phyloP scores from a whole-genome alignment of 2,113 vertebrate species.

The Motacilla alba region DNA sequence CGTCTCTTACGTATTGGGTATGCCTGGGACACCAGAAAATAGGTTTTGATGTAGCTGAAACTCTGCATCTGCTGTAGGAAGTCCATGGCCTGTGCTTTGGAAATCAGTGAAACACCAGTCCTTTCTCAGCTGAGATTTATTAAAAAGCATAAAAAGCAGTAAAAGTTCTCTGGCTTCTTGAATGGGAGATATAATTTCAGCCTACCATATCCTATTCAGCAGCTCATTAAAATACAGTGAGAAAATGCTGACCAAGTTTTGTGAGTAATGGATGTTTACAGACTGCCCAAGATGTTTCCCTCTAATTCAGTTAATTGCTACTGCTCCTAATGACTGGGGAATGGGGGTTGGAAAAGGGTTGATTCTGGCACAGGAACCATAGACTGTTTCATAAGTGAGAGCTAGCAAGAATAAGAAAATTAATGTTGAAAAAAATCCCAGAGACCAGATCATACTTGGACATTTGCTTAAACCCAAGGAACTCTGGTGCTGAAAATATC shows the following conservation, averaged over 20 bases:
- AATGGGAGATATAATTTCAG: background rate
- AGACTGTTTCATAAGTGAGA: background rate
- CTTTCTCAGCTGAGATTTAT: background rate
- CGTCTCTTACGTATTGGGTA: background rate
- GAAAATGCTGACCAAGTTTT: constrained; percentile 8
- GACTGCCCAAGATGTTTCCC: background rate
- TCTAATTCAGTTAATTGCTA: constrained; percentile 23
- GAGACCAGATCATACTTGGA: background rate
- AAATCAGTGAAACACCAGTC: background rate
- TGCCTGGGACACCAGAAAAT: background rate
- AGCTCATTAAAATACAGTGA: background rate
- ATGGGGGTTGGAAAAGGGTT: background rate
- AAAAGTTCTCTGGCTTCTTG: background rate
- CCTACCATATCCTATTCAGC: background rate
- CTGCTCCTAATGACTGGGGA: background rate
- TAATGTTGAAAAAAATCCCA: background rate
- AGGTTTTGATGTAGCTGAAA: background rate
- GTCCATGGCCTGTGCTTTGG: background rate
- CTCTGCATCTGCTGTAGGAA: background rate
- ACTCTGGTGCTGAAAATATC: background rate
- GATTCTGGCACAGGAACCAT: background rate
- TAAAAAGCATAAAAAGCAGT: background rate
- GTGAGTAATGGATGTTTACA: background rate
- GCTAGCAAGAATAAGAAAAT: background rate
- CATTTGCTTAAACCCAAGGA: background rate